Evolutionary conservation across 2,888 invertebrate genomes (phyloP).

Genomic region (Amblyteles armatorius): DNA sequence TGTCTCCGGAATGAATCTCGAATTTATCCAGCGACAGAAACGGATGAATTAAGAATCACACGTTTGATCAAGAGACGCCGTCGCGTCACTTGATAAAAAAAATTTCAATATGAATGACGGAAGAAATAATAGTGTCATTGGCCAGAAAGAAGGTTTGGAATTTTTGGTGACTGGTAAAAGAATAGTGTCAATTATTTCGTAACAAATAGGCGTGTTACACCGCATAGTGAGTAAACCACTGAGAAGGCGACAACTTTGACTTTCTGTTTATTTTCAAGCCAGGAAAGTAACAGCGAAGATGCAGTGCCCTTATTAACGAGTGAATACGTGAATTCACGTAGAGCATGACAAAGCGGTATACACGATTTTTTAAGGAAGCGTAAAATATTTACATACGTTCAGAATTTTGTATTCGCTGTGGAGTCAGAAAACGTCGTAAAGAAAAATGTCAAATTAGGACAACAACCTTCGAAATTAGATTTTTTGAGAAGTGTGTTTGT

Average conservation of each 20-base stretch:
- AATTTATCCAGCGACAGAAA: no score
- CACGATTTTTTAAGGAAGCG: background rate
- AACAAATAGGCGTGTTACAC: background rate
- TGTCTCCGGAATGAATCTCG: no score
- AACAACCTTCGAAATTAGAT: background rate
- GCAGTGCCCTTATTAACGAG: background rate
- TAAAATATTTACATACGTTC: background rate
- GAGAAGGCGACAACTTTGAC: background rate
- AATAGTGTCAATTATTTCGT: background rate
- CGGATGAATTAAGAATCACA: no score
- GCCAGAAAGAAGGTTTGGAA: background rate
- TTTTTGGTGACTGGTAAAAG: background rate
- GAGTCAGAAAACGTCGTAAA: background rate
- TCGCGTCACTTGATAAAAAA: background rate
- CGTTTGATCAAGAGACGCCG: no score
- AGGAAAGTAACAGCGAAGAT: background rate
- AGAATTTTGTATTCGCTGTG: background rate
- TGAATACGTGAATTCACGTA: background rate
- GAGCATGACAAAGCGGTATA: background rate
- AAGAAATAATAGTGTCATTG: background rate
- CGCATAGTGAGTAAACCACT: background rate
- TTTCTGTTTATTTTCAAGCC: slow-evolving; percentile 7
- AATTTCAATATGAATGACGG: background rate
- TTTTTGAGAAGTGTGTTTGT: background rate
- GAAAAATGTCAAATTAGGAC: background rate